These are phyloP conservation scores for Scrobipalpa costella DNA, from an alignment of 2,888 invertebrate species.

Conservation along the genomic window DNA sequence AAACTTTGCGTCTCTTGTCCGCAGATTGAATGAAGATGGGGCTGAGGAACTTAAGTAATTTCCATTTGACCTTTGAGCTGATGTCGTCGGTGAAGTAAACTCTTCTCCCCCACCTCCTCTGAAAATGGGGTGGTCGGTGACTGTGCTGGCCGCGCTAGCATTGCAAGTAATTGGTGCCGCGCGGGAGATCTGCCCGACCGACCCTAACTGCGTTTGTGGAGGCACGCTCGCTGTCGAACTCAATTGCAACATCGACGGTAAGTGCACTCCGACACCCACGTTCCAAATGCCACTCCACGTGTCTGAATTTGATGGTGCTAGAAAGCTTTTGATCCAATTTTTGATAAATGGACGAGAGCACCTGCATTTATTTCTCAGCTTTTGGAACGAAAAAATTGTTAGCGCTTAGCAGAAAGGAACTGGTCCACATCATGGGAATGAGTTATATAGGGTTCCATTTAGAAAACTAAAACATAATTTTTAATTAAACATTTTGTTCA, in stretches of 20 bases:
- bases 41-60: slow-evolving; percentile 7
- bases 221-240: slow-evolving; percentile 72
- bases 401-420: too few species aligned
- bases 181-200: slow-evolving; percentile 66
- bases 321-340: slow-evolving; percentile 26
- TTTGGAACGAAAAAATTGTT: neutral
- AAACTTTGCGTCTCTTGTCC: slow-evolving; percentile 20
- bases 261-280: slow-evolving; percentile 55
- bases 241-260: slow-evolving; percentile 76
- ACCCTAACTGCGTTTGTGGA: slow-evolving; percentile 76
- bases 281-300: slow-evolving; percentile 42
- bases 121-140: slow-evolving; percentile 34
- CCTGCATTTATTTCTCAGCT: neutral
- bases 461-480: too few species aligned
- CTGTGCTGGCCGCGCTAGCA: slow-evolving; percentile 58
- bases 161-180: slow-evolving; percentile 68
- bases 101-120: too few species aligned
- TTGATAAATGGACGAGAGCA: slow-evolving; percentile 15
- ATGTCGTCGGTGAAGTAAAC: slow-evolving; percentile 11
- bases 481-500: too few species aligned
- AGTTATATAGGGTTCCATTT: too few species aligned
- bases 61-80: slow-evolving; percentile 19
- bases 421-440: too few species aligned
- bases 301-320: slow-evolving; percentile 30
- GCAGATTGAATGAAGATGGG: slow-evolving; percentile 20